Conservation (phyloP, 2,797 vertebrate species). For the Cryptoblepharus egeriae region DNA sequence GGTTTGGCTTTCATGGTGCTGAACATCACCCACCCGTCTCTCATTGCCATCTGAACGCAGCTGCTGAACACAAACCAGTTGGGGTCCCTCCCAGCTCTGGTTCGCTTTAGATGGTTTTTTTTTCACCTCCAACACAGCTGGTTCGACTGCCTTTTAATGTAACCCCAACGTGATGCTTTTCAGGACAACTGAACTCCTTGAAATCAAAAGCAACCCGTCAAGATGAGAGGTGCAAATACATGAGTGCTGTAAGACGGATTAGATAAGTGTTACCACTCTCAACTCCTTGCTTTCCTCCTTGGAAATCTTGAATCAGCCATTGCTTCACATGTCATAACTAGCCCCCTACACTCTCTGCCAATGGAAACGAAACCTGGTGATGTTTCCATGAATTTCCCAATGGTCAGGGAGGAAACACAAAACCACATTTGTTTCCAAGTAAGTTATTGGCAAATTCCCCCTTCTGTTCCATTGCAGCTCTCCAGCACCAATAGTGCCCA, state of each 20-base stretch:
- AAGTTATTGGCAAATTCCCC: too few species aligned
- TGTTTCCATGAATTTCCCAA: too few species aligned
- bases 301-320: background rate
- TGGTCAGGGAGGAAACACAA: too few species aligned
- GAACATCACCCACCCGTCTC: conserved; percentile 25
- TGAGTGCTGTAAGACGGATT: too few species aligned
- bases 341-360: too few species aligned
- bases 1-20: conserved; percentile 40
- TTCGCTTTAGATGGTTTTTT: conserved; percentile 16
- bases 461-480: too few species aligned
- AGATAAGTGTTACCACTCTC: background rate
- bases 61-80: conserved; percentile 37
- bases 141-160: background rate
- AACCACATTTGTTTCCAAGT: too few species aligned
- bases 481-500: too few species aligned
- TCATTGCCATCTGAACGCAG: conserved; percentile 28
- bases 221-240: background rate
- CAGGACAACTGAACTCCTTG: background rate
- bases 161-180: background rate
- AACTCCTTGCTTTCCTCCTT: background rate
- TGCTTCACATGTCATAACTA: background rate
- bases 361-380: too few species aligned
- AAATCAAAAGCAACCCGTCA: background rate
- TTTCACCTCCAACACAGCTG: background rate
- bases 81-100: background rate